Evolutionary conservation across 2,113 vertebrate genomes (phyloP).

Genomic region (Petroica traversi): DNA sequence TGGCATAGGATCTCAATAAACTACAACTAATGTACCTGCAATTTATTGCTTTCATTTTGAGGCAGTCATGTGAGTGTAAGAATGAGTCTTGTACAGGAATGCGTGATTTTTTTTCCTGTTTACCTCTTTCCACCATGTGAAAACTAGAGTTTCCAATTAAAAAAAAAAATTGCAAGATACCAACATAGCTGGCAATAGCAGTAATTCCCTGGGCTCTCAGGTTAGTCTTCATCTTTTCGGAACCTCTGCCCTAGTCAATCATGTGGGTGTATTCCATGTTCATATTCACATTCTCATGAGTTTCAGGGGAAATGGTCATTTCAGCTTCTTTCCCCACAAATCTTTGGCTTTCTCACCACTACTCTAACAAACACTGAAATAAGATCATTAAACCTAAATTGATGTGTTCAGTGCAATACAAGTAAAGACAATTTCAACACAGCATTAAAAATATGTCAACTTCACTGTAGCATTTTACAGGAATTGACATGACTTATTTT

Average conservation of each 20-base stretch:
- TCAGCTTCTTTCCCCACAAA: neutral
- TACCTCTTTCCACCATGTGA: neutral
- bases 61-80: neutral
- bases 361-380: neutral
- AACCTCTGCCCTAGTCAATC: neutral
- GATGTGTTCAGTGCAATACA: neutral
- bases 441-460: neutral
- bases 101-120: neutral
- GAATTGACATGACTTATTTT: neutral
- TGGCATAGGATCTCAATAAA: neutral
- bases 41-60: neutral
- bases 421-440: constrained; percentile 4
- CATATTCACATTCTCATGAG: neutral
- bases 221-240: neutral
- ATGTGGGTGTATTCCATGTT: neutral
- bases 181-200: neutral
- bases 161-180: neutral
- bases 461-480: neutral
- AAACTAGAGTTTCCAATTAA: neutral
- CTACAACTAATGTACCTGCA: neutral
- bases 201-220: neutral
- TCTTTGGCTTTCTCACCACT: neutral
- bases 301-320: neutral
- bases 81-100: neutral
- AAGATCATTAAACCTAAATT: neutral